These are phyloP conservation scores for Theristus sp. DNA, from an alignment of 2,888 invertebrate species.

Conservation along the genomic window DNA sequence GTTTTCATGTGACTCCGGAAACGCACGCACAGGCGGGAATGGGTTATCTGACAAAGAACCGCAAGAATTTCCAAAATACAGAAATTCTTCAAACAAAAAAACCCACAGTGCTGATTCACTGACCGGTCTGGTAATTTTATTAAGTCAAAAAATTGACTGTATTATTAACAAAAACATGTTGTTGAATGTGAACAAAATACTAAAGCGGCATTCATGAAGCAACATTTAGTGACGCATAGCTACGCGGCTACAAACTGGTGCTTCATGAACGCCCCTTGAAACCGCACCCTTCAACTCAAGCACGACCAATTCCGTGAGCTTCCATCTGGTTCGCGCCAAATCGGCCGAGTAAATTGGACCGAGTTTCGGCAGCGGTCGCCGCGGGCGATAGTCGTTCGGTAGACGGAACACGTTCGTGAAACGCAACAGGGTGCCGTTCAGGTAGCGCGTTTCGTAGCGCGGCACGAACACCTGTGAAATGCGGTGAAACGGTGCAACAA, in stretches of 20 bases:
- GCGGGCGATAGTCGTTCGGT: not conserved
- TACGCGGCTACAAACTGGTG: too few relatives aligned
- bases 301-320: not conserved
- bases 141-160: too few relatives aligned
- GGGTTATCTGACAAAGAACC: not conserved
- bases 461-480: not conserved
- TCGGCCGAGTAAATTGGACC: too few relatives aligned
- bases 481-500: not conserved
- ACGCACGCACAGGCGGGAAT: not conserved
- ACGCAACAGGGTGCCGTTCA: not conserved
- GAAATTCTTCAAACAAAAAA: not conserved
- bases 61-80: not conserved
- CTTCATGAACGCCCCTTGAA: not conserved
- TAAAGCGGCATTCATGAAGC: too few relatives aligned
- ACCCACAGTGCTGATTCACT: too few relatives aligned
- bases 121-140: too few relatives aligned
- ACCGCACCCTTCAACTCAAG: slow-evolving; percentile 7
- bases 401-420: not conserved
- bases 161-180: too few relatives aligned
- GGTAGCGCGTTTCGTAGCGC: not conserved
- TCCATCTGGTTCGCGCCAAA: too few relatives aligned
- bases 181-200: too few relatives aligned
- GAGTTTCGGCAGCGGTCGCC: too few relatives aligned
- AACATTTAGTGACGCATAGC: too few relatives aligned
- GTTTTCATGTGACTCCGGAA: not conserved